Evolutionary conservation across 2,888 invertebrate genomes (phyloP).

Genomic region (Epirrita christyi): DNA sequence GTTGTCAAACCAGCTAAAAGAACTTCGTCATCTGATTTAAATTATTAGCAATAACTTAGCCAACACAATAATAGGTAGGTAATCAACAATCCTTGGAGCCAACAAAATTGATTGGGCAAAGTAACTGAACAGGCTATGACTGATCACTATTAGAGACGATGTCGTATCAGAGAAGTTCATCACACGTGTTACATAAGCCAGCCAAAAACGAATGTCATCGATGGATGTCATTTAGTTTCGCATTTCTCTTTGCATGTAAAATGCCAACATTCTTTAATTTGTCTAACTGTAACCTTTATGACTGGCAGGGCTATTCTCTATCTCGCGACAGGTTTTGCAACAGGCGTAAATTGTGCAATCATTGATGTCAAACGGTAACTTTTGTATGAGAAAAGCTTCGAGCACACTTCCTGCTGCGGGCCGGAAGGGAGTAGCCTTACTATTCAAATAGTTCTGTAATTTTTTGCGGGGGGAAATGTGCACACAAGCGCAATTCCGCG

Average conservation of each 20-base stretch:
- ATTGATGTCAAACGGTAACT: no score
- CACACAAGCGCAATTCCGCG: no score
- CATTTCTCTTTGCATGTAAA: neutral
- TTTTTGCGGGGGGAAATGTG: no score
- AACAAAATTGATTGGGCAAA: conserved; percentile 15
- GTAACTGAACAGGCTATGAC: neutral
- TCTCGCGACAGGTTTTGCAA: no score
- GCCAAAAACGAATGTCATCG: neutral
- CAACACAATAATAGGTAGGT: neutral
- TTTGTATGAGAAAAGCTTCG: no score
- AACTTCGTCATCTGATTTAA: conserved; percentile 5
- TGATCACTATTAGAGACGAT: neutral
- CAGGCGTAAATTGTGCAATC: no score
- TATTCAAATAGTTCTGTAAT: no score
- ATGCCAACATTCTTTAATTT: neutral
- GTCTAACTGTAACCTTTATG: neutral
- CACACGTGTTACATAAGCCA: neutral
- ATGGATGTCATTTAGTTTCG: neutral
- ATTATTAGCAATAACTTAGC: conserved; percentile 11
- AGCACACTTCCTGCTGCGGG: no score
- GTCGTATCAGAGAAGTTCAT: neutral
- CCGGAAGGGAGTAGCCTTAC: no score
- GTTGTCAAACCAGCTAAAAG: conserved; percentile 13
- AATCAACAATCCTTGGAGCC: conserved; percentile 1
- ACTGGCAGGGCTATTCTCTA: no score